Evolutionary conservation across 2,113 vertebrate genomes (phyloP).

Genomic region (Pyxicephalus adspersus): DNA sequence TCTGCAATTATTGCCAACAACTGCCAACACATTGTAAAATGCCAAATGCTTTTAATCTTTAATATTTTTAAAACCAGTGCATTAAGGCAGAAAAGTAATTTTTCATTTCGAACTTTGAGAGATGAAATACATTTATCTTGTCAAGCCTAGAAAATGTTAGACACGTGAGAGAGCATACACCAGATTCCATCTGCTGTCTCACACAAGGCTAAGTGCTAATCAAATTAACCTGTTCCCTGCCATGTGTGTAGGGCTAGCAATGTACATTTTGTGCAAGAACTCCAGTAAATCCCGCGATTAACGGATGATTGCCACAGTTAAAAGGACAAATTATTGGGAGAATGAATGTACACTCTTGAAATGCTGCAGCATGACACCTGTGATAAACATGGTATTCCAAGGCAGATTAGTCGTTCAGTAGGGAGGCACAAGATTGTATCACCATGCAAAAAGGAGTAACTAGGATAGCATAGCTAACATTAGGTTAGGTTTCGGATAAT

Average conservation of each 20-base stretch:
- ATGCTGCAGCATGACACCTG: background rate
- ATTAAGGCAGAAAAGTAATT: conserved; percentile 52
- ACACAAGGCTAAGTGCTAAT: conserved; percentile 48
- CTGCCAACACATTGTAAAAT: conserved; percentile 45
- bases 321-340: background rate
- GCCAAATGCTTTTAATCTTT: conserved; percentile 42
- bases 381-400: background rate
- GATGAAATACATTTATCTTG: conserved; percentile 53
- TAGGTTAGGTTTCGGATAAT: too few species aligned
- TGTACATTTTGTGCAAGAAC: background rate
- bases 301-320: background rate
- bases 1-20: conserved; percentile 8
- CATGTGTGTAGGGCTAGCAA: background rate
- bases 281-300: background rate
- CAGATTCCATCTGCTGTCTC: conserved; percentile 44
- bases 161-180: conserved; percentile 33
- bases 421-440: background rate
- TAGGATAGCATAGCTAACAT: too few species aligned
- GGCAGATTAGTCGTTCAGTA: background rate
- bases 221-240: conserved; percentile 36
- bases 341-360: background rate
- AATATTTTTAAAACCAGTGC: conserved; percentile 48
- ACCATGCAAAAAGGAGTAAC: too few species aligned
- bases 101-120: conserved; percentile 50
- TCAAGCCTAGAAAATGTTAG: conserved; percentile 52